A percentile compares a stretch with the other conserved stretches of the same genome.
Conservation (phyloP, 1,140 invertebrate genomes). For the Microplitis mediator region DNA sequence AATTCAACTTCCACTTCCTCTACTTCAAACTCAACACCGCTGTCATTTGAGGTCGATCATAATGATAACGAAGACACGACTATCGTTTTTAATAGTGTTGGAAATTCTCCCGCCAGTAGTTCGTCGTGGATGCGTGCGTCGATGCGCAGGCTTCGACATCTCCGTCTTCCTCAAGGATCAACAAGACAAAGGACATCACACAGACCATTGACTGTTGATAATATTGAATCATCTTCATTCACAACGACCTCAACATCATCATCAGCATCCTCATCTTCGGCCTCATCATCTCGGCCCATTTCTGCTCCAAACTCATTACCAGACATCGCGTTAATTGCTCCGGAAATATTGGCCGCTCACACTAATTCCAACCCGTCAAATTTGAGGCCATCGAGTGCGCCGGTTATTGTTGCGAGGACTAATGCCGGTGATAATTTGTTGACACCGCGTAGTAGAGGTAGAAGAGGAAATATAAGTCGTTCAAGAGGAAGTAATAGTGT, state of each 20-base stretch:
- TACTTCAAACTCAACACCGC: too few species aligned
- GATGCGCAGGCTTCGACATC: slow-evolving; percentile 55
- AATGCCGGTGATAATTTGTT: neutral
- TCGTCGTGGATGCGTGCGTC: slow-evolving; percentile 56
- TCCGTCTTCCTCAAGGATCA: slow-evolving; percentile 49
- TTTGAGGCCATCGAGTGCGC: slow-evolving; percentile 53
- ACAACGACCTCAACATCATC: slow-evolving; percentile 47
- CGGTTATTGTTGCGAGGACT: slow-evolving; percentile 32
- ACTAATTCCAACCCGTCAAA: slow-evolving; percentile 44
- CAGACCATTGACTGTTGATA: neutral
- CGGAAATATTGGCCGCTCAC: slow-evolving; percentile 56
- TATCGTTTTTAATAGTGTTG: neutral
- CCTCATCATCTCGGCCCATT: neutral
- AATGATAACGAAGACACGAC: neutral
- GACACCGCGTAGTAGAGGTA: slow-evolving; percentile 28
- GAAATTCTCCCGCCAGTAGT: slow-evolving; percentile 26
- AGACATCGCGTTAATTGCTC: slow-evolving; percentile 57
- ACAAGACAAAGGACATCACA: slow-evolving; percentile 9
- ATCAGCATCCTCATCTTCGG: slow-evolving; percentile 34
- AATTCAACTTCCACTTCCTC: too few species aligned
- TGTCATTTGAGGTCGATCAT: neutral
- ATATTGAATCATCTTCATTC: neutral
- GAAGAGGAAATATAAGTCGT: slow-evolving; percentile 21
- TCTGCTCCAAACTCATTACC: slow-evolving; percentile 52
- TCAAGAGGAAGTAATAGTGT: slow-evolving; percentile 13